Evolutionary conservation across 2,888 invertebrate species (phyloP), one percentile per base, ranked within the genome.

Genomic region (Agrochola macilenta): DNA sequence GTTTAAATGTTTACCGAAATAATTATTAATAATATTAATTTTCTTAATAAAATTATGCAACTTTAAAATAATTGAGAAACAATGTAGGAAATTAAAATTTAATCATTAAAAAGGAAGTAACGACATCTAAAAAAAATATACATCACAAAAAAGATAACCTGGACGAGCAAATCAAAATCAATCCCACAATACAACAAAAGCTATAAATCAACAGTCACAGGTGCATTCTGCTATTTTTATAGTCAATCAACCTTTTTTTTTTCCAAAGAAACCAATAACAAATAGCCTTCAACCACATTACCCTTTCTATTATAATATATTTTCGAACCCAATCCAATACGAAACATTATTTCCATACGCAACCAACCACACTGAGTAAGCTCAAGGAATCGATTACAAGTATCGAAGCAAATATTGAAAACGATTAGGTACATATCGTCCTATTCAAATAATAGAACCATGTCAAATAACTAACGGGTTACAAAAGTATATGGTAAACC

Each of bases 401-500:
- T 74, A 69, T 74, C 79, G 60, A 74, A 85, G 70, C 72, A 87
- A 89, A 88, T 74, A 86, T 23, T 61, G 60, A 69, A 77, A 83
- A 77, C 70, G 78, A 84, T 82, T 82, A 64, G 3, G n/a, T 52
- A 79, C 68, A 79, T 23, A 66, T 77, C 46, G 65, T 84, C 88
- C 86, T 82, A 64, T 69, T 54, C 79, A 87, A 89, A 89, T 82
- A 88, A 65, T 52, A 23, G 61, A 14, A 68, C 49, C 52, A 39
- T 68, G 26, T 52, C 74, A 75, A 79, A 75, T 81, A 85, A 70
- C 12, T n/a, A 7, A 57, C 5, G 69, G 58, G 78, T 57, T 58
- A 66, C 71, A 74, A 54, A 60, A n/a, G 46, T 54, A 74, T 54
- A 74, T 54, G n/a, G 69, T 26, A 75, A 49, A 63, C 57, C 43